phyloP scores from a whole-genome alignment of 37 sponge, comb jelly and placozoan species.

The Theonella swinhoei region DNA sequence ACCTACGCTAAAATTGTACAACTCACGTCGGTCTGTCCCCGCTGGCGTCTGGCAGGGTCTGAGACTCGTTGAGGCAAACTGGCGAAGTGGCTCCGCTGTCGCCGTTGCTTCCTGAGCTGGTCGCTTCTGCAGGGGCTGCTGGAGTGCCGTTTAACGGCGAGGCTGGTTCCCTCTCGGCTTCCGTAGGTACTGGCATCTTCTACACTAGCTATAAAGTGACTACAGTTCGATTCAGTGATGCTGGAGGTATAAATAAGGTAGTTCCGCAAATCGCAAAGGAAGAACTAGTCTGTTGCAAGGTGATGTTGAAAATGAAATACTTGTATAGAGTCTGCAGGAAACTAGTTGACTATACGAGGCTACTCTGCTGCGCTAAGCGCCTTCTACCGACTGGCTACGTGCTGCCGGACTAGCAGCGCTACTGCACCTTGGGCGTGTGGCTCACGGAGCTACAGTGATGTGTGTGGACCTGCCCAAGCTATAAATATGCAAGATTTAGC shows the following conservation, averaged over 20 bases:
- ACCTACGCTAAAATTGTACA: no score
- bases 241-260: no score
- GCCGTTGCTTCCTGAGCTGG: conserved; percentile 5
- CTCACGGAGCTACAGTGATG: neutral
- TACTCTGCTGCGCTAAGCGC: neutral
- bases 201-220: no score
- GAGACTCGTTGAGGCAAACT: neutral
- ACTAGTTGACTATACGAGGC: no score
- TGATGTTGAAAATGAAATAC: no score
- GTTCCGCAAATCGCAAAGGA: no score
- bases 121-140: neutral
- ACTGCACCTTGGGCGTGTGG: neutral
- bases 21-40: no score
- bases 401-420: neutral
- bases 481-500: neutral
- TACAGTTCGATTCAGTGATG: no score
- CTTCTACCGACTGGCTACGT: neutral
- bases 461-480: neutral
- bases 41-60: no score
- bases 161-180: neutral
- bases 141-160: neutral
- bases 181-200: neutral
- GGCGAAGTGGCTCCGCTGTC: conserved; percentile 14
- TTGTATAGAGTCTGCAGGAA: no score
- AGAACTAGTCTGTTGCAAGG: no score